These are phyloP conservation scores for Dolichomitus sp. DNA, from an alignment of 2,888 invertebrate genomes.

Conservation along the genomic window DNA sequence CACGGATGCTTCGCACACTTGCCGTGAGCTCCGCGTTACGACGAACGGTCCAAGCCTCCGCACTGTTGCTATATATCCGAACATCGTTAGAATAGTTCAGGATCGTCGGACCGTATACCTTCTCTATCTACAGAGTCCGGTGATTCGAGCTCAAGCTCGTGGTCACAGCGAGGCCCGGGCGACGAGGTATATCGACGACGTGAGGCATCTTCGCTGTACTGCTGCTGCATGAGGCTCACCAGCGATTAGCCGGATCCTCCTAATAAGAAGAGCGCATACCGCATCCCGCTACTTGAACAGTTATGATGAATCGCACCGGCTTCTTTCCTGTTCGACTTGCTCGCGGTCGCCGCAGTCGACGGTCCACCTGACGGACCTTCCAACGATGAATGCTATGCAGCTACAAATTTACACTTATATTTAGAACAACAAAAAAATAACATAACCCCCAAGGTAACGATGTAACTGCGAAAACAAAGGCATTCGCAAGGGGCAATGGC, in stretches of 20 bases:
- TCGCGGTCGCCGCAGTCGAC: conserved; percentile 36
- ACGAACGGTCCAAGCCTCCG: conserved; percentile 23
- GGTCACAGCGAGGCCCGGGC: conserved; percentile 10
- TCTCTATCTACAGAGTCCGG: not conserved
- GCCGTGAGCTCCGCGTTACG: conserved; percentile 7
- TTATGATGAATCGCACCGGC: conserved; percentile 78
- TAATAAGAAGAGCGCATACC: conserved; percentile 83
- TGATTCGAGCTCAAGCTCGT: conserved; percentile 11
- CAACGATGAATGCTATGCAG: not conserved
- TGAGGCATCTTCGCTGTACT: not conserved
- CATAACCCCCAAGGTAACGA: not conserved
- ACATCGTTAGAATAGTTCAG: conserved; percentile 18
- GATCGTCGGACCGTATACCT: conserved; percentile 4
- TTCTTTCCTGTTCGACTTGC: conserved; percentile 65
- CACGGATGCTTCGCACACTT: conserved; percentile 20
- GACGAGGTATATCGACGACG: conserved; percentile 15
- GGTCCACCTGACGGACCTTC: conserved; percentile 23
- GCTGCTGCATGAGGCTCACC: not conserved
- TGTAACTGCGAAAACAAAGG: conserved; percentile 17
- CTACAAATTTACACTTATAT: not conserved
- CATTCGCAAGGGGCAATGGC: not conserved
- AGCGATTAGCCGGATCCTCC: conserved; percentile 82
- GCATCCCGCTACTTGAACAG: conserved; percentile 85
- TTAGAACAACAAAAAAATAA: not conserved
- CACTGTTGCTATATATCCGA: not conserved